Conservation (phyloP, 2,113 vertebrate species). For the Lophura nycthemera region DNA sequence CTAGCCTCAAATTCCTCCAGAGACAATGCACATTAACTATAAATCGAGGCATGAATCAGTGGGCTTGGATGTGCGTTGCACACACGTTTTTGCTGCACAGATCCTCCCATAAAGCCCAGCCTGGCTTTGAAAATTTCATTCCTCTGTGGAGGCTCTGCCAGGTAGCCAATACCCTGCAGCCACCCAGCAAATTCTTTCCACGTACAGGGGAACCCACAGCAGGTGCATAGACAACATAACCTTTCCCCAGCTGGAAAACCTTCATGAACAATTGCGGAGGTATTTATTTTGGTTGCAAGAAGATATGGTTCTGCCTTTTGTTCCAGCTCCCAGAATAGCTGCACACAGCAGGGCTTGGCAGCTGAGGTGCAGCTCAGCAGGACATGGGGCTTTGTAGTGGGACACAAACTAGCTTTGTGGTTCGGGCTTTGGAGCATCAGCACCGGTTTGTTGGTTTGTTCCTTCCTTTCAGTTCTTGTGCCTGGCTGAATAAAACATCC, state of each 20-base stretch:
- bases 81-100: not conserved
- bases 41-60: not conserved
- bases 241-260: conserved; percentile 36
- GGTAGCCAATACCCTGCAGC: not conserved
- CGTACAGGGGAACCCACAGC: not conserved
- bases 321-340: conserved; percentile 54
- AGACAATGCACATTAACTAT: not conserved
- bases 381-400: not conserved
- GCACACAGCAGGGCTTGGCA: not conserved
- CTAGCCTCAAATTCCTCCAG: rapidly evolving
- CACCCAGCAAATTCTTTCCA: conserved; percentile 1
- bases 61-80: not conserved
- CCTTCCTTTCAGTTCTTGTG: not conserved
- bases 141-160: not conserved
- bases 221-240: not conserved
- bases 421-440: not conserved
- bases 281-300: not conserved
- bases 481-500: not conserved
- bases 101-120: not conserved
- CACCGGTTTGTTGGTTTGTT: not conserved
- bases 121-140: not conserved
- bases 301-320: not conserved
- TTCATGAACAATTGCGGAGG: not conserved
- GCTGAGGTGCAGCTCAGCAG: not conserved
- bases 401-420: not conserved